Evolutionary conservation across 1,140 invertebrate genomes (phyloP).

Genomic region (Pseudomyrmex concolor): DNA sequence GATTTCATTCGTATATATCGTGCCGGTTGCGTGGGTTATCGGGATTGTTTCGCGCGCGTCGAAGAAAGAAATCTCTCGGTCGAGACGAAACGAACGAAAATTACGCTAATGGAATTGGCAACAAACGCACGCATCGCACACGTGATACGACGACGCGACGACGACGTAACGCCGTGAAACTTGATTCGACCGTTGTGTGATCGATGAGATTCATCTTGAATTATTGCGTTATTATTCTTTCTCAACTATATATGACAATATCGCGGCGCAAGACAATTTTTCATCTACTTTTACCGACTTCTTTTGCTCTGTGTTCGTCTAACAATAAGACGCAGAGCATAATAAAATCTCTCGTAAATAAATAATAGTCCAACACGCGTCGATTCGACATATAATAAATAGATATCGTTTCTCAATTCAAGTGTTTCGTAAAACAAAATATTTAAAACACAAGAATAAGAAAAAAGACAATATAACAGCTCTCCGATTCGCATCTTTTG

Average conservation of each 20-base stretch:
- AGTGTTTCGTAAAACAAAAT: too few relatives aligned
- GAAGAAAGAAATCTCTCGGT: conserved; percentile 45
- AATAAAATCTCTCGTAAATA: too few relatives aligned
- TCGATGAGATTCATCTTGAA: conserved; percentile 47
- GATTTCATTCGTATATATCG: conserved; percentile 67
- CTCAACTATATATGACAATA: conserved; percentile 30
- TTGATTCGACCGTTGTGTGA: conserved; percentile 28
- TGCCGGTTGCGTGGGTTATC: conserved; percentile 58
- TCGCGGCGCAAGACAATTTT: conserved; percentile 24
- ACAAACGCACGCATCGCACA: conserved; percentile 31
- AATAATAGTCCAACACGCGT: too few relatives aligned
- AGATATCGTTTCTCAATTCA: too few relatives aligned
- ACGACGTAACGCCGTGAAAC: conserved; percentile 17
- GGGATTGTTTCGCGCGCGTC: conserved; percentile 58
- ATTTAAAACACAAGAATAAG: too few relatives aligned
- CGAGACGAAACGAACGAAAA: conserved; percentile 54
- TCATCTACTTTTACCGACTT: not conserved
- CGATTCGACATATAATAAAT: too few relatives aligned
- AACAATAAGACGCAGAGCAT: not conserved
- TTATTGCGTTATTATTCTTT: conserved; percentile 41
- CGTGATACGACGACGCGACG: conserved; percentile 1
- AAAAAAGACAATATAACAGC: not conserved
- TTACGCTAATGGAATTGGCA: conserved; percentile 52
- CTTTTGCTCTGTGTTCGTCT: not conserved
- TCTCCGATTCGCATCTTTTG: conserved; percentile 32